A percentile compares a stretch with the other conserved stretches of the same genome.
phyloP scores from a whole-genome alignment of 2,888 invertebrate genomes.

The Trileptium ribeirensis region DNA sequence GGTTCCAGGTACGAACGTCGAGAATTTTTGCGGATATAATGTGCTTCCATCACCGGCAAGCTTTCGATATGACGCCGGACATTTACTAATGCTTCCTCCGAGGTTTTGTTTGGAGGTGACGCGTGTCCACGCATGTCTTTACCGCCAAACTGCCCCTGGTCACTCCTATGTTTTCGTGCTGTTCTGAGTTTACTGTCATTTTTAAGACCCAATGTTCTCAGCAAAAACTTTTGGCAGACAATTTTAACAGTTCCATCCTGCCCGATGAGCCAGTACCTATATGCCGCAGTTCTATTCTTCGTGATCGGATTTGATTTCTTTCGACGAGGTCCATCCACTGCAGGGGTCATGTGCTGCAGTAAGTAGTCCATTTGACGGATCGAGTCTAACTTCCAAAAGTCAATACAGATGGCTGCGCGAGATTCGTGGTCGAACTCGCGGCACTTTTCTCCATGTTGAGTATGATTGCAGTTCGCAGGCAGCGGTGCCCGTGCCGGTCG shows the following conservation, averaged over 20 bases:
- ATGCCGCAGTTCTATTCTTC: too few species aligned
- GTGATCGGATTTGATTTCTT: too few species aligned
- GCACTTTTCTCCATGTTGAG: too few species aligned
- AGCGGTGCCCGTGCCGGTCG: too few species aligned
- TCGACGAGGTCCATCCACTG: too few species aligned
- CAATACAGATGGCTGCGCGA: too few species aligned
- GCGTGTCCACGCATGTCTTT: neutral
- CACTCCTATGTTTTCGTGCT: neutral
- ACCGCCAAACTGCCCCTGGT: neutral
- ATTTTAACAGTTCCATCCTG: neutral
- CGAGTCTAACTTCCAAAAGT: too few species aligned
- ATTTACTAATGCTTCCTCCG: neutral
- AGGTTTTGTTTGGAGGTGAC: neutral
- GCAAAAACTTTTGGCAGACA: conserved; percentile 2
- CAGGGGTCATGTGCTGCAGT: too few species aligned
- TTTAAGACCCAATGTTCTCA: neutral
- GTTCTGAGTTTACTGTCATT: neutral
- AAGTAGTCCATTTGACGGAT: too few species aligned
- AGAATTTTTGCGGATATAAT: neutral
- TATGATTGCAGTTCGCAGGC: too few species aligned
- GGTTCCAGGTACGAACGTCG: neutral
- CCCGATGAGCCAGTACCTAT: too few species aligned
- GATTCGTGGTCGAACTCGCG: too few species aligned
- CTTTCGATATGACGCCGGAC: neutral
- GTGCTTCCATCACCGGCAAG: neutral